A percentile compares a stretch with the other conserved stretches of the same genome.
Conservation (phyloP, 2,888 invertebrate genomes). For the Cordilura impudica region DNA sequence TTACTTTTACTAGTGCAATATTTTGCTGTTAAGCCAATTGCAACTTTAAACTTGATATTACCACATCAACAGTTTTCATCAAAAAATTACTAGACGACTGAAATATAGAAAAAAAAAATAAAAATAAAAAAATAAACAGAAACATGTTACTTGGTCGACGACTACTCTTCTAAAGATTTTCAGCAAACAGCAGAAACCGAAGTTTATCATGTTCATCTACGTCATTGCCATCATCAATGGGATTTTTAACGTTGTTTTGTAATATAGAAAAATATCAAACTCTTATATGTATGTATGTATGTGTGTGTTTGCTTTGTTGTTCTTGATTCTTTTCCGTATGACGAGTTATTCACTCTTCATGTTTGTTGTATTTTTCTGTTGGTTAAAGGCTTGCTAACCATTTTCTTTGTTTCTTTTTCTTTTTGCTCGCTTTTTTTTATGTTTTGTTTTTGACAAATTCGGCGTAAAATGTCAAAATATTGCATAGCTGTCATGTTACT, state of each 20-base stretch:
- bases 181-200: conserved; percentile 33
- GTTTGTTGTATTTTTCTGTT: background rate
- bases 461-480: conserved; percentile 61
- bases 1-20: conserved; percentile 54
- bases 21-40: conserved; percentile 18
- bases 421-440: background rate
- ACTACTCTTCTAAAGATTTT: background rate
- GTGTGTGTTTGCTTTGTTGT: background rate
- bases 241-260: conserved; percentile 27
- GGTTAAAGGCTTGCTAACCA: conserved; percentile 13
- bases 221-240: conserved; percentile 56
- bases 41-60: conserved; percentile 56
- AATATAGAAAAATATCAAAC: background rate
- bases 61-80: conserved; percentile 63
- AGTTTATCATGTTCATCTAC: conserved; percentile 58
- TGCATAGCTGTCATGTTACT: conserved; percentile 64
- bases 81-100: conserved; percentile 40
- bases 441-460: conserved; percentile 55
- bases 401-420: background rate
- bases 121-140: too few relatives aligned
- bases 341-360: background rate
- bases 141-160: background rate
- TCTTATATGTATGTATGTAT: too few relatives aligned
- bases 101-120: background rate
- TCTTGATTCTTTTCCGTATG: background rate